phyloP scores from a whole-genome alignment of 1,140 invertebrate genomes.

The Palaemon carinicauda region DNA sequence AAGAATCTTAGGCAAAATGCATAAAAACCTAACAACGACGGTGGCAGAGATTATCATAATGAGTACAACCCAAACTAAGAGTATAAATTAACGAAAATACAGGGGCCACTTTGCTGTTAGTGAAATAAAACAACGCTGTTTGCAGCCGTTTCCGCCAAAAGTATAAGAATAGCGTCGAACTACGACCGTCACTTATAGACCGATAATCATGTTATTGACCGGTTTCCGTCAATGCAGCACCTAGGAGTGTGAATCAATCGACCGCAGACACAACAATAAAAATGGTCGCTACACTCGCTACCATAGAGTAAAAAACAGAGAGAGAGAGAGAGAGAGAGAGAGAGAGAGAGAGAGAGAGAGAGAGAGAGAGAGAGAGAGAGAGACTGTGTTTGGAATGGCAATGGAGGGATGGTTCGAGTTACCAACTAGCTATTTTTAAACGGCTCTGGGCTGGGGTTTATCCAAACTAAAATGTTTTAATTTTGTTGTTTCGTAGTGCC shows the following conservation, averaged over 20 bases:
- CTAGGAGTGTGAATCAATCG: conserved; percentile 49
- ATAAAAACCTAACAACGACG: neutral
- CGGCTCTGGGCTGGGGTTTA: neutral
- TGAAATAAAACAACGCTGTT: too few relatives aligned
- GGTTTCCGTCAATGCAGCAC: conserved; percentile 51
- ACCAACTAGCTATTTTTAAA: neutral
- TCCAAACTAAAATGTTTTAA: too few relatives aligned
- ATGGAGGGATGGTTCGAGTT: neutral
- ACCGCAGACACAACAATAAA: conserved; percentile 53
- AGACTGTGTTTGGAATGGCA: conserved; percentile 11
- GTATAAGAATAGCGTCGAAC: neutral
- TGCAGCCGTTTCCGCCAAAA: neutral
- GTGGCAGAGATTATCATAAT: too few relatives aligned
- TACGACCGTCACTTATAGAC: conserved; percentile 32
- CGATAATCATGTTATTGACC: conserved; percentile 52
- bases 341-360: neutral
- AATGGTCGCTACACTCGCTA: conserved; percentile 18
- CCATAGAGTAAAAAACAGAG: neutral
- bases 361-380: conserved; percentile 33
- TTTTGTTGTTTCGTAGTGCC: too few relatives aligned
- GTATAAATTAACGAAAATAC: too few relatives aligned
- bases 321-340: neutral
- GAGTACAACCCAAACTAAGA: too few relatives aligned
- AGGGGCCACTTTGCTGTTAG: too few relatives aligned
- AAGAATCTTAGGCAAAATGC: too few relatives aligned